Percentiles rank a stretch among this genome's conserved stretches.
These are phyloP conservation scores for Linyphia triangularis DNA, from an alignment of 2,888 invertebrate species.

Conservation along the genomic window DNA sequence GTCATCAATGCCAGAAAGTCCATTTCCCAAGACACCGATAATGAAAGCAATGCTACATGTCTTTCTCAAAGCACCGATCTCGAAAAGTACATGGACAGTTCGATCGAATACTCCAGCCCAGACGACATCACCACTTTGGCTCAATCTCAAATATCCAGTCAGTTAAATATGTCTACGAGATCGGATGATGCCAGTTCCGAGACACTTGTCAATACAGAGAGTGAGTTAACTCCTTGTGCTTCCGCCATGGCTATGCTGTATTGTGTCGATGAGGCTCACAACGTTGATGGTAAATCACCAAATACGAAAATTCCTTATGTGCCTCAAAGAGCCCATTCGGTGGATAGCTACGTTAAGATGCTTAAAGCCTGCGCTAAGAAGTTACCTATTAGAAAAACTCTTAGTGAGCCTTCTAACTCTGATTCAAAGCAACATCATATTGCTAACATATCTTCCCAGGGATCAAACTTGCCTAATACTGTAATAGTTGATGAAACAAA, in stretches of 20 bases:
- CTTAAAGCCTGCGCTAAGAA: conserved; percentile 7
- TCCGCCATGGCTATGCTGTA: conserved; percentile 46
- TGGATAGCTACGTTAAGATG: conserved; percentile 62
- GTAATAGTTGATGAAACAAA: background rate
- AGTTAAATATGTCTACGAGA: conserved; percentile 1
- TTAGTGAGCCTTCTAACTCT: conserved; percentile 53
- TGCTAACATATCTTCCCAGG: background rate
- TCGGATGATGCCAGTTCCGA: conserved; percentile 62
- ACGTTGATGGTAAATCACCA: background rate
- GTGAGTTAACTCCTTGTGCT: conserved; percentile 65
- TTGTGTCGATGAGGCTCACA: conserved; percentile 3
- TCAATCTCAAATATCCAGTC: conserved; percentile 42
- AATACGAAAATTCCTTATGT: background rate
- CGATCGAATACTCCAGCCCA: conserved; percentile 52
- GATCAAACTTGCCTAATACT: background rate
- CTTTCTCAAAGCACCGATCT: conserved; percentile 70
- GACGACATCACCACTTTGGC: conserved; percentile 8
- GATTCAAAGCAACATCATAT: background rate
- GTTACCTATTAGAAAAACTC: conserved; percentile 41
- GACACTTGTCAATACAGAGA: conserved; percentile 67
- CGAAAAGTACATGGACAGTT: conserved; percentile 66
- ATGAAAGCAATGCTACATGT: conserved; percentile 58
- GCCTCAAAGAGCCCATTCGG: conserved; percentile 43
- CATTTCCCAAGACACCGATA: conserved; percentile 52
- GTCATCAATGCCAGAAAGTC: conserved; percentile 40